These are phyloP conservation scores for Thecophora atra DNA, from an alignment of 2,888 invertebrate genomes.

Conservation along the genomic window DNA sequence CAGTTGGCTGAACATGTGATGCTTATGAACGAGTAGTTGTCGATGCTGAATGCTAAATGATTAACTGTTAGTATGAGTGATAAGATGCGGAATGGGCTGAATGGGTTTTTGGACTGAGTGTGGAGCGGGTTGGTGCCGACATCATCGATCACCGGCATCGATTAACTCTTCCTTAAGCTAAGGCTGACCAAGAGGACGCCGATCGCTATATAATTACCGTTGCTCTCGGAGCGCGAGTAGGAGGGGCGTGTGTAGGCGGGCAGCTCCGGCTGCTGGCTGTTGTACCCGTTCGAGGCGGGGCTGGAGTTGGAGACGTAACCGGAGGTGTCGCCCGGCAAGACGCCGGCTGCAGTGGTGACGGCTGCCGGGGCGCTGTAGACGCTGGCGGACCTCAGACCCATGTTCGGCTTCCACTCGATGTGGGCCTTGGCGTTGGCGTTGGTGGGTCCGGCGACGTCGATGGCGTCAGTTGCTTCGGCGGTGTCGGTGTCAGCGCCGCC, in stretches of 20 bases:
- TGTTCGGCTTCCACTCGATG: constrained; percentile 54
- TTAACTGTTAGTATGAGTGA: constrained; percentile 28
- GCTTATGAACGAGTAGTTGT: constrained; percentile 30
- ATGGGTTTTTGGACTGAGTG: constrained; percentile 15
- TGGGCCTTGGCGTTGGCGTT: constrained; percentile 30
- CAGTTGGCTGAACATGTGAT: constrained; percentile 20
- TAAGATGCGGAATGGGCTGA: constrained; percentile 26
- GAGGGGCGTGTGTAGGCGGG: constrained; percentile 60
- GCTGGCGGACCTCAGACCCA: constrained; percentile 58
- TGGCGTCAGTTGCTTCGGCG: constrained; percentile 42
- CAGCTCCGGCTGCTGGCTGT: constrained; percentile 52
- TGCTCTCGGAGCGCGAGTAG: constrained; percentile 64
- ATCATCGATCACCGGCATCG: not conserved
- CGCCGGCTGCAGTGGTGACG: constrained; percentile 50
- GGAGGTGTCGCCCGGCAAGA: constrained; percentile 56
- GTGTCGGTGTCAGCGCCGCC: constrained; percentile 39
- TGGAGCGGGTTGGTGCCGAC: constrained; percentile 24
- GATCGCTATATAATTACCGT: constrained; percentile 63
- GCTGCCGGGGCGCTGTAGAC: constrained; percentile 63
- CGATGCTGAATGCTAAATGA: constrained; percentile 28
- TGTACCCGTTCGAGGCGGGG: constrained; percentile 58
- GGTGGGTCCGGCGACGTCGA: constrained; percentile 36
- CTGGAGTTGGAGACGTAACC: constrained; percentile 56
- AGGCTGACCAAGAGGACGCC: constrained; percentile 62
- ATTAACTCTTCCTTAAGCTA: constrained; percentile 49